Conservation (phyloP, 2,888 invertebrate genomes). For the Drosophila setosimentum region DNA sequence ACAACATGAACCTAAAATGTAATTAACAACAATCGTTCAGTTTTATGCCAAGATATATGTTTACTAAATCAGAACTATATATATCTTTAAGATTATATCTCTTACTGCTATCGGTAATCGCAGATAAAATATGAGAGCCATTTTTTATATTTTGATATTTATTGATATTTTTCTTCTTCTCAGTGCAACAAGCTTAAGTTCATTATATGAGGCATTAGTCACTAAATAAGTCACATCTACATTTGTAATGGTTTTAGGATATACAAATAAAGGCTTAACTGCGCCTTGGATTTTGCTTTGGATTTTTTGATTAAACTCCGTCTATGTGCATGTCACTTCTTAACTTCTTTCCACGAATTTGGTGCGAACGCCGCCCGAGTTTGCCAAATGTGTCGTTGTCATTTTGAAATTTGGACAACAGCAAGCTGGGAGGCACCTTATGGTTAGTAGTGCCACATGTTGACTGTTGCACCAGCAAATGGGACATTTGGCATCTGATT, state of each 20-base stretch:
- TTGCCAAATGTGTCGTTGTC: constrained; percentile 56
- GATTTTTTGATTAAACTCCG: constrained; percentile 61
- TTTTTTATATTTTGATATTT: not conserved
- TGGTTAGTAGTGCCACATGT: constrained; percentile 20
- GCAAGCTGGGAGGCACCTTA: constrained; percentile 45
- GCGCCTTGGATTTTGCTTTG: constrained; percentile 33
- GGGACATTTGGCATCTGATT: constrained; percentile 51
- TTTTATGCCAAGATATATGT: no score
- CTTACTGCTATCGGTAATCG: not conserved
- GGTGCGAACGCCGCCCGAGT: constrained; percentile 50
- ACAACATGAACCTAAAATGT: no score
- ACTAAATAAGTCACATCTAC: accelerated
- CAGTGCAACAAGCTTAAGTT: no score
- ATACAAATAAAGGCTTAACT: constrained; percentile 19
- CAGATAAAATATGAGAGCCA: not conserved
- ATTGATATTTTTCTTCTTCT: no score
- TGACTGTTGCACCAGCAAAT: constrained; percentile 39
- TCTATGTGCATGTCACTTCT: constrained; percentile 22
- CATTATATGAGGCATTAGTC: not conserved
- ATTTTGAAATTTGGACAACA: constrained; percentile 22
- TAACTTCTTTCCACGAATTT: constrained; percentile 63
- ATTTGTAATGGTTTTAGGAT: not conserved
- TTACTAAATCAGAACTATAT: no score
- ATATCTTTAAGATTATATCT: no score
- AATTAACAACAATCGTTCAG: no score